A percentile compares a stretch with the other conserved stretches of the same genome.
phyloP scores from a whole-genome alignment of 2,113 vertebrate genomes.

The Helogale parvula region DNA sequence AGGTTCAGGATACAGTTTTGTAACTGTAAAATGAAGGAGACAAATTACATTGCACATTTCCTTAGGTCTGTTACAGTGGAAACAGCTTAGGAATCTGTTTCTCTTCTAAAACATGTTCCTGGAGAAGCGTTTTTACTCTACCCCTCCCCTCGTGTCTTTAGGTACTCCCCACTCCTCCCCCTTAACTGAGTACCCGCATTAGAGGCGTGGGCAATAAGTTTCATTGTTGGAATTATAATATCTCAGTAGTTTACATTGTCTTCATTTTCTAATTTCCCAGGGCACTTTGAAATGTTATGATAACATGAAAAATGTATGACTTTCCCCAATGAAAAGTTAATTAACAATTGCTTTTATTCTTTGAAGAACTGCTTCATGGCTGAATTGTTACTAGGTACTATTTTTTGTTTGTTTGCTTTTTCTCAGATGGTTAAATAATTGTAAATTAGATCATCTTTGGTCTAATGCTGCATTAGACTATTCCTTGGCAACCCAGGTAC shows the following conservation, averaged over 20 bases:
- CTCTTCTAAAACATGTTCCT: not conserved
- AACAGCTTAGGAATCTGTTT: not conserved
- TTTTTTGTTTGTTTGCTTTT: not conserved
- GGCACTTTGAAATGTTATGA: slow-evolving; percentile 40
- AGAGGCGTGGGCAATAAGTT: not conserved
- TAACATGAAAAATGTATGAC: slow-evolving; percentile 51
- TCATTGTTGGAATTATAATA: slow-evolving; percentile 35
- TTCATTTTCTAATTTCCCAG: slow-evolving; percentile 54
- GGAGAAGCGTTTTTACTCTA: not conserved
- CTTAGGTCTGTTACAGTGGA: not conserved
- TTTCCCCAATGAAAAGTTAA: slow-evolving; percentile 55
- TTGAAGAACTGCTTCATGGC: slow-evolving; percentile 22
- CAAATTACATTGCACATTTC: not conserved
- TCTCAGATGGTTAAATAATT: slow-evolving; percentile 22
- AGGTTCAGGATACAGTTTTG: not conserved
- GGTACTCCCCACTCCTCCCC: not conserved
- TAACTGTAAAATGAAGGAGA: not conserved
- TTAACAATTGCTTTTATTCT: slow-evolving; percentile 49
- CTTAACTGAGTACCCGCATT: not conserved
- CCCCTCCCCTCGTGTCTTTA: not conserved
- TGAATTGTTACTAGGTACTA: not conserved
- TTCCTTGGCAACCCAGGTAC: not conserved
- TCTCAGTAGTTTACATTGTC: slow-evolving; percentile 24
- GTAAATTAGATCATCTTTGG: slow-evolving; percentile 37
- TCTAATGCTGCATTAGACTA: slow-evolving; percentile 6